A percentile compares a stretch with the other conserved stretches of the same genome.
These are phyloP conservation scores for Forbesichthys papilliferus DNA, from an alignment of 2,113 vertebrate species.

Conservation along the genomic window DNA sequence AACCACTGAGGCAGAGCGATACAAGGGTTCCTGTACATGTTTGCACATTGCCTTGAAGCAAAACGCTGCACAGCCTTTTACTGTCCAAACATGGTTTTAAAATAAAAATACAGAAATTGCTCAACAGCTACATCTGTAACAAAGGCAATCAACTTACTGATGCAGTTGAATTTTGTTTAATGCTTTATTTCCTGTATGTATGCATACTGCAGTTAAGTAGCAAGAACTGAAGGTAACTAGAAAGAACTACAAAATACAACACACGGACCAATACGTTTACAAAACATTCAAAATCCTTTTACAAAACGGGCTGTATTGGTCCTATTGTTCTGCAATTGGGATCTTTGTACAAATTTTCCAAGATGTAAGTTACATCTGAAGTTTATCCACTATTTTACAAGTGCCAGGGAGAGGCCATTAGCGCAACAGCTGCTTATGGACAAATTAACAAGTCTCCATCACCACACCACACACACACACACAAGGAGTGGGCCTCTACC, in stretches of 20 bases:
- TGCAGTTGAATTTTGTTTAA: constrained; percentile 86
- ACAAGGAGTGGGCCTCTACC: constrained; percentile 14
- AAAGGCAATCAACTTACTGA: constrained; percentile 2
- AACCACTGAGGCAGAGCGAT: no score
- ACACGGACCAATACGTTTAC: constrained; percentile 95
- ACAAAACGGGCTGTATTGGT: constrained; percentile 96
- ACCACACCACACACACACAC: constrained; percentile 41
- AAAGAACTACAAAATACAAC: constrained; percentile 97
- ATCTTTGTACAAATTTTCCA: constrained; percentile 84
- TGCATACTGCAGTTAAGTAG: constrained; percentile 91
- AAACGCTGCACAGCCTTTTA: no score
- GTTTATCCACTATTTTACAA: constrained; percentile 85
- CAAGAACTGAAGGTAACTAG: constrained; percentile 92
- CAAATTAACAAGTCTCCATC: constrained; percentile 50
- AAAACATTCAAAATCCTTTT: constrained; percentile 95
- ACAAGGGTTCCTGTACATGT: no score
- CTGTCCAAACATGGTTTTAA: no score
- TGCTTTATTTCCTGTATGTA: constrained; percentile 92
- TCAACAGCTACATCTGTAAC: background rate
- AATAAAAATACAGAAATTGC: background rate
- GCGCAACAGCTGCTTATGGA: constrained; percentile 68
- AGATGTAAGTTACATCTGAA: constrained; percentile 75
- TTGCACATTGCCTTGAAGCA: no score
- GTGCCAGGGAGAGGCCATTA: constrained; percentile 77
- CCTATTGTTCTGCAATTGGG: constrained; percentile 83